Base-by-base conservation (phyloP, 2,113 vertebrate genomes). In the Psammodynastes pulverulentus region DNA sequence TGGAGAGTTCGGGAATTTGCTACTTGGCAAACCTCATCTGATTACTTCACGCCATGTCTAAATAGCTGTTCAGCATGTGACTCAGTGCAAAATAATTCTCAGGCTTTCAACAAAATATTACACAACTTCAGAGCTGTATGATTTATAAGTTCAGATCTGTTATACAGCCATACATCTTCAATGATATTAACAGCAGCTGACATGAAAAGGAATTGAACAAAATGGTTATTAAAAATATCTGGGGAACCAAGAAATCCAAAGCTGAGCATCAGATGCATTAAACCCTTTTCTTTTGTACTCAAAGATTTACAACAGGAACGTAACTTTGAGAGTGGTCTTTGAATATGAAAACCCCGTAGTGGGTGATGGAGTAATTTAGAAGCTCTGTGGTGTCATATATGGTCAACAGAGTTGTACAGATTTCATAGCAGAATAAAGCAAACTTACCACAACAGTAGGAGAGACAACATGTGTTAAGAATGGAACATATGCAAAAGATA, bases 131-230 rank as follows among this genome's bases (percentile, higher is more conserved):
- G 94, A 97, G 95, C 26, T 17, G 95, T 96, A 95, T 96, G 95
- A 96, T 97, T 97, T 97, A 62, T 96, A 96, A 96, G 94, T 95
- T 97, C 93, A 94, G 62, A 95, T 96, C 96, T 94, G 96, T 96
- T 95, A 96, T 96, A 72, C 88, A 93, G 93, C 93, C 93, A 95
- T 87, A 93, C 96, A 96, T 94, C 92, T 94, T 94, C 92, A 96
- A 94, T 96, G 1, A 89, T 94, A 91, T 93, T 95, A 96, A 95
- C 95, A 96, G 95, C 94, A 95, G 95, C 96, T 93, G 95, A 86
- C 26, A 94, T 93, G 94, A 72, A 79, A 94, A 95, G 92, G 94
- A 96, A 95, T 87, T 93, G 94, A 91, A 95, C 93, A 95, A 96
- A 94, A 93, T 56, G 84, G 91, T 92, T 94, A 93, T 86, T 88